A percentile compares a stretch with the other conserved stretches of the same genome.
These are phyloP conservation scores for Rhyacophila brunnea DNA, from an alignment of 1,140 invertebrate genomes.

Conservation along the genomic window DNA sequence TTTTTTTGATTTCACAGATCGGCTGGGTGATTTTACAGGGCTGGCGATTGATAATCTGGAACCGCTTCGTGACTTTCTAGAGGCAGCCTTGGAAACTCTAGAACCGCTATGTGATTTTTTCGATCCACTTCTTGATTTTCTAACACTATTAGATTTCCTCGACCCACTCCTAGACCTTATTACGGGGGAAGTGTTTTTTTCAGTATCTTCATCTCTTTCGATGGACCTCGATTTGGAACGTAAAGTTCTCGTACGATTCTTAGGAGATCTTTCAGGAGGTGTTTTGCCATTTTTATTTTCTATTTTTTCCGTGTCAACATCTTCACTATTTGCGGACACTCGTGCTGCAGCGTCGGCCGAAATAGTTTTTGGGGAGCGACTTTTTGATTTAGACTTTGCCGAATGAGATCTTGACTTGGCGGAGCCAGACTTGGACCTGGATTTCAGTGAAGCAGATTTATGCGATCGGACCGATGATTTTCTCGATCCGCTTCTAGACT, in stretches of 20 bases:
- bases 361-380: conserved; percentile 4
- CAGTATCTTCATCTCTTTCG: conserved; percentile 9
- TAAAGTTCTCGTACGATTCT: conserved; percentile 28
- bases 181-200: conserved; percentile 1
- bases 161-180: conserved; percentile 1
- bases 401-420: conserved; percentile 44
- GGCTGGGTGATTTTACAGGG: conserved; percentile 1
- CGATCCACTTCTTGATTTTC: conserved; percentile 39
- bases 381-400: conserved; percentile 30
- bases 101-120: conserved; percentile 34
- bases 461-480: conserved; percentile 36
- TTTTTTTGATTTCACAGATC: conserved; percentile 34
- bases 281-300: conserved; percentile 4
- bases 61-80: conserved; percentile 18
- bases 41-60: no score
- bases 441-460: conserved; percentile 20
- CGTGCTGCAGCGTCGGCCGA: conserved; percentile 24
- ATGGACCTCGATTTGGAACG: conserved; percentile 32
- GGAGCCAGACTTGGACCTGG: conserved; percentile 42
- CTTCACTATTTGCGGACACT: conserved; percentile 2
- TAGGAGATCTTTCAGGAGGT: conserved; percentile 9
- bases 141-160: conserved; percentile 37
- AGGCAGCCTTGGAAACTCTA: conserved; percentile 20
- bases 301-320: neutral
- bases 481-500: conserved; percentile 35